phyloP scores from a whole-genome alignment of 2,113 vertebrate species.

The Pomatorhinus ruficollis region DNA sequence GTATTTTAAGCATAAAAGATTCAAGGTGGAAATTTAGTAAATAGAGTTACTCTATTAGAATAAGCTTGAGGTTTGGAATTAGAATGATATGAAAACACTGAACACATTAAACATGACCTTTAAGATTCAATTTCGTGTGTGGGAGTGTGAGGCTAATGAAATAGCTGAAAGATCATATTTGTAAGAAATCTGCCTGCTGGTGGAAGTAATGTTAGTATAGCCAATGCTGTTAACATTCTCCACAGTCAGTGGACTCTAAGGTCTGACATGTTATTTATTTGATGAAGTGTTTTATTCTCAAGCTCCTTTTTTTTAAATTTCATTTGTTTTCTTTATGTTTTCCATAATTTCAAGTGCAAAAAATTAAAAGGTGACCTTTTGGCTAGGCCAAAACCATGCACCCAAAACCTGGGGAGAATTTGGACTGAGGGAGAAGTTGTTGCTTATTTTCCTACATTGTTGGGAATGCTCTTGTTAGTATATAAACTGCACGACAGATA shows the following conservation, averaged over 20 bases:
- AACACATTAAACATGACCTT: constrained; percentile 64
- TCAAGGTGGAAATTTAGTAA: not conserved
- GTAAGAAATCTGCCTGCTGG: constrained; percentile 47
- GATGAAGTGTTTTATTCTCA: constrained; percentile 62
- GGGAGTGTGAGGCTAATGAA: constrained; percentile 57
- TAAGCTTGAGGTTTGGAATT: constrained; percentile 1
- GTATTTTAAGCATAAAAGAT: not conserved
- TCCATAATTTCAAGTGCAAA: constrained; percentile 3
- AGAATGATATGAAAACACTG: constrained; percentile 29
- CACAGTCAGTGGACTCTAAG: constrained; percentile 19
- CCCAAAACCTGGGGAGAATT: not conserved
- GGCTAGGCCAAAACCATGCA: not conserved
- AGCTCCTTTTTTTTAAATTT: constrained; percentile 17
- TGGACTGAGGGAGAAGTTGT: not conserved
- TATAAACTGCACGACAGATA: not conserved
- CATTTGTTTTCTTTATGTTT: constrained; percentile 8
- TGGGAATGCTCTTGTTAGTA: not conserved
- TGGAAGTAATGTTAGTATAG: constrained; percentile 14
- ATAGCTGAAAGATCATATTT: constrained; percentile 60
- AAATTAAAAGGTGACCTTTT: not conserved
- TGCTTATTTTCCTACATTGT: not conserved
- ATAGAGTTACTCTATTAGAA: not conserved
- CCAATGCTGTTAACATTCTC: constrained; percentile 44
- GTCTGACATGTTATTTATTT: constrained; percentile 67
- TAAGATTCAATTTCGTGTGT: constrained; percentile 36